phyloP scores from a whole-genome alignment of 2,797 vertebrate species.

The Eospalax fontanierii region DNA sequence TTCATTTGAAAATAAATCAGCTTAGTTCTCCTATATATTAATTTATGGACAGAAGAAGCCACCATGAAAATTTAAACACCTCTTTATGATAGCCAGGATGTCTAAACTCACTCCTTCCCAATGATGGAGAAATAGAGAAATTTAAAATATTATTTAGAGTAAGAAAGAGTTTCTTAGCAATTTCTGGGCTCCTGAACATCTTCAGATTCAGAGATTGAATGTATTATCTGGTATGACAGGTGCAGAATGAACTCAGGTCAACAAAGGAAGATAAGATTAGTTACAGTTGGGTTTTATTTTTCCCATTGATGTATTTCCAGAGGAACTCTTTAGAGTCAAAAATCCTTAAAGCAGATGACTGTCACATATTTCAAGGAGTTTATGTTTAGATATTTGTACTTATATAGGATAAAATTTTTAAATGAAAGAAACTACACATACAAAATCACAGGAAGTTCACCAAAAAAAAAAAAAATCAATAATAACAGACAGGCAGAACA shows the following conservation, averaged over 20 bases:
- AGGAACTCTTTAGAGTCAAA: conserved; percentile 29
- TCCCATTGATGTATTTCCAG: conserved; percentile 41
- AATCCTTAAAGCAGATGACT: conserved; percentile 28
- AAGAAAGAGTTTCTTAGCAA: conserved; percentile 60
- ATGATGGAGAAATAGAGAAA: conserved; percentile 51
- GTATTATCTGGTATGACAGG: conserved; percentile 31
- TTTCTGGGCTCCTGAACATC: conserved; percentile 45
- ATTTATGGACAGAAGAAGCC: conserved; percentile 3
- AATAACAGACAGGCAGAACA: background rate
- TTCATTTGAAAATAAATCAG: conserved; percentile 4
- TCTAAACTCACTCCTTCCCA: conserved; percentile 46
- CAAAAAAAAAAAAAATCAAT: background rate
- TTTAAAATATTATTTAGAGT: conserved; percentile 65
- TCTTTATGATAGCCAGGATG: conserved; percentile 37
- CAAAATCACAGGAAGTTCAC: background rate
- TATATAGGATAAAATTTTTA: conserved; percentile 1
- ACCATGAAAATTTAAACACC: background rate
- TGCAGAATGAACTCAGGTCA: background rate
- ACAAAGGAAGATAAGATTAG: background rate
- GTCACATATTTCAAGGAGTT: conserved; percentile 17
- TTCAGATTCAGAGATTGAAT: conserved; percentile 49
- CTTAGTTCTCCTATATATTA: background rate
- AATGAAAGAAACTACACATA: background rate
- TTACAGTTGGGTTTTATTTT: background rate
- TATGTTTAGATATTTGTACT: background rate